Conservation (phyloP, 2,888 invertebrate species). For the Torymus texanus region DNA sequence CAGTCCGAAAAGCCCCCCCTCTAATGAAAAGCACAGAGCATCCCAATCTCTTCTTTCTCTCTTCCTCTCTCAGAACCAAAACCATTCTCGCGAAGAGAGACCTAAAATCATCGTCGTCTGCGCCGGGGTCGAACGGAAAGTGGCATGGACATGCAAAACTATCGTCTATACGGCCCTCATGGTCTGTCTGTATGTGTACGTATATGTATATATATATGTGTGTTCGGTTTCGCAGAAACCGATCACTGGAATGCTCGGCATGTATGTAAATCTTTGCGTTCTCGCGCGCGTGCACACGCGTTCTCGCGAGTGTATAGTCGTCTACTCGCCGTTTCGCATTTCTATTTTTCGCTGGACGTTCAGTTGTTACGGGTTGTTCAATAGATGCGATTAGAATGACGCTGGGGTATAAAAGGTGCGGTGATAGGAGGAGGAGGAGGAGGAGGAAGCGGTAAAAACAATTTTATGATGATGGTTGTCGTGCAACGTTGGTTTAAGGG, state of each 20-base stretch:
- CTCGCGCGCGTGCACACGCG: background rate
- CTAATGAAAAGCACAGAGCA: slow-evolving; percentile 31
- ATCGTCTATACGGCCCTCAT: background rate
- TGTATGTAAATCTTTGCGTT: slow-evolving; percentile 46
- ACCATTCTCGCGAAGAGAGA: background rate
- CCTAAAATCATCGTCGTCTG: slow-evolving; percentile 51
- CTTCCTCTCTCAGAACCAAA: background rate
- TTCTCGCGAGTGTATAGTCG: slow-evolving; percentile 15
- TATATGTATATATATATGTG: no score
- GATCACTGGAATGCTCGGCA: slow-evolving; percentile 48
- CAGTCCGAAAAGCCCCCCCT: background rate
- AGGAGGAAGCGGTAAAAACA: no score
- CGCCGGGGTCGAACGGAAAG: slow-evolving; percentile 17
- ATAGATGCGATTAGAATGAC: slow-evolving; percentile 28
- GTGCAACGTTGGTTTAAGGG: no score
- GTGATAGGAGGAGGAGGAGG: no score
- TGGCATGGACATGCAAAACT: slow-evolving; percentile 41
- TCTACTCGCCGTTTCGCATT: slow-evolving; percentile 9
- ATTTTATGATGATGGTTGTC: no score
- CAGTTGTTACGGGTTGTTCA: no score
- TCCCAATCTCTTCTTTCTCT: no score
- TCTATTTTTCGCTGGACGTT: slow-evolving; percentile 24
- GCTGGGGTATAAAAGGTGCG: no score
- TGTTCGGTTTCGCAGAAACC: slow-evolving; percentile 45
- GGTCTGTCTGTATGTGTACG: no score